Evolutionary conservation across 2,888 invertebrate species (phyloP).

Genomic region (Pristionchus entomophagus): DNA sequence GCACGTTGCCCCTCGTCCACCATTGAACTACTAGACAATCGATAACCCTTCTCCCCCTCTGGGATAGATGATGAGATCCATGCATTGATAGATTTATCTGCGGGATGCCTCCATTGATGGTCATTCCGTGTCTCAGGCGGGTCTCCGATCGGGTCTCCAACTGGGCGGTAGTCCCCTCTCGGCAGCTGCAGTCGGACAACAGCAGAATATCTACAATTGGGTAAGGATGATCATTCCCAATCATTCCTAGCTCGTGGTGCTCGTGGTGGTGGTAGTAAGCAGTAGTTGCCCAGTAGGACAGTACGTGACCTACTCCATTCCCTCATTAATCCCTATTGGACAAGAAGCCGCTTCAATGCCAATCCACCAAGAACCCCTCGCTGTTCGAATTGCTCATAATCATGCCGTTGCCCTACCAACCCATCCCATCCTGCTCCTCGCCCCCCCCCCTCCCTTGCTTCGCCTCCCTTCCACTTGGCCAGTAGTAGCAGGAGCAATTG

Average conservation of each 20-base stretch:
- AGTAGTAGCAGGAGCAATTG: too few relatives aligned
- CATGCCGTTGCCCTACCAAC: too few relatives aligned
- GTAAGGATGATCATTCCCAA: background rate
- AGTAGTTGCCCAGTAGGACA: background rate
- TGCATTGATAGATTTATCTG: too few relatives aligned
- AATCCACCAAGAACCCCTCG: background rate
- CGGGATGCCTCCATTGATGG: too few relatives aligned
- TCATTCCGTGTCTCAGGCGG: conserved; percentile 5
- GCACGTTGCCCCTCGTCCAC: background rate
- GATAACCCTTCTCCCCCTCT: background rate
- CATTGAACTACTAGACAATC: background rate
- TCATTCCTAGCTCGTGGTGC: background rate
- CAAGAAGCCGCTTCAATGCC: too few relatives aligned
- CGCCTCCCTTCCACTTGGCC: too few relatives aligned
- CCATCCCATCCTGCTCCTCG: background rate
- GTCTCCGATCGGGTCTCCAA: conserved; percentile 14
- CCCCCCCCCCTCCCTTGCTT: background rate
- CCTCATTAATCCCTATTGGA: too few relatives aligned
- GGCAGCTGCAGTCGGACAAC: background rate
- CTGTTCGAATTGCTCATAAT: background rate
- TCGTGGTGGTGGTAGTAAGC: background rate
- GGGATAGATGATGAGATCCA: too few relatives aligned
- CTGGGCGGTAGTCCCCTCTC: background rate
- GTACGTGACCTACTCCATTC: background rate
- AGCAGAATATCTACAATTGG: background rate